These are phyloP conservation scores for Podarcis raffonei DNA, from an alignment of 2,113 vertebrate species.

Conservation along the genomic window DNA sequence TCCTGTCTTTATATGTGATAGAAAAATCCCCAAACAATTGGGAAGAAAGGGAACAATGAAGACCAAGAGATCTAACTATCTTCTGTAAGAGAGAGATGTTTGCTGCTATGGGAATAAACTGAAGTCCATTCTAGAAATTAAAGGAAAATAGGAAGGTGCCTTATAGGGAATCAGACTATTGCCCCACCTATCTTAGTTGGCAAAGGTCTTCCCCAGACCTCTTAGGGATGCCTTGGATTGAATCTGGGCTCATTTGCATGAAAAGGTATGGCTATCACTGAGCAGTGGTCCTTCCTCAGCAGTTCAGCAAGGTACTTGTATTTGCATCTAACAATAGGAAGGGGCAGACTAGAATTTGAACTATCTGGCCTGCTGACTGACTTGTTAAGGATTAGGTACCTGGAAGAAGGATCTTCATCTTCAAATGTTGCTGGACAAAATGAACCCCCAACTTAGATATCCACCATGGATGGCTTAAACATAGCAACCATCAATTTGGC, in stretches of 20 bases:
- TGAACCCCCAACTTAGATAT: too few species aligned
- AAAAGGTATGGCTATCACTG: neutral
- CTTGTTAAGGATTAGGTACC: neutral
- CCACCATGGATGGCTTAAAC: neutral
- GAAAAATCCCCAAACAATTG: constrained; percentile 7
- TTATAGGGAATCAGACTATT: too few species aligned
- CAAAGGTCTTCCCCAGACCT: neutral
- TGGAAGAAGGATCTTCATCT: neutral
- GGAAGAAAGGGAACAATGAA: neutral
- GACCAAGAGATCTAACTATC: neutral
- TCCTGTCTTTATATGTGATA: neutral
- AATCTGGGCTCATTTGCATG: neutral
- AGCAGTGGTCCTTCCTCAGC: neutral
- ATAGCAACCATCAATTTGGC: neutral
- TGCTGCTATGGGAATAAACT: neutral
- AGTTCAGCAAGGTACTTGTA: neutral
- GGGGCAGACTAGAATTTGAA: neutral
- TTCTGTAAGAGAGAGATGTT: neutral
- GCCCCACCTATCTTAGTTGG: too few species aligned
- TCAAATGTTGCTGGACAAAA: neutral
- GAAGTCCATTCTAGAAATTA: neutral
- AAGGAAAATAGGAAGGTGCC: too few species aligned
- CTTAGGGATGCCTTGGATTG: neutral
- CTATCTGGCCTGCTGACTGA: neutral
- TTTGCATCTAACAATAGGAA: neutral